Base-by-base conservation (phyloP, 2,888 invertebrate genomes). In the Hirtodrosophila histrioides region DNA sequence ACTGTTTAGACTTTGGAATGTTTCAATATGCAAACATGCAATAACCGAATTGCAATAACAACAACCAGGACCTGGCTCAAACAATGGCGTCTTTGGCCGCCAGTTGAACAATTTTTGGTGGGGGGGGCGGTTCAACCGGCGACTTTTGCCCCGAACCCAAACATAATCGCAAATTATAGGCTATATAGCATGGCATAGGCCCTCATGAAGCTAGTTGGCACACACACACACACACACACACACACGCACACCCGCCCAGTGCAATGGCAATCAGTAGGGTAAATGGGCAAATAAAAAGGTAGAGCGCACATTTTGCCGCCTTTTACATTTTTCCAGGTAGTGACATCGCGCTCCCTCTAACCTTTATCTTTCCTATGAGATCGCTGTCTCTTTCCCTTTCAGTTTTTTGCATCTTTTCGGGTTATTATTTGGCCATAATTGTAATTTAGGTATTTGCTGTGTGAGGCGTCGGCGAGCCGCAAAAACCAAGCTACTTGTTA, bases 91-190 rank as follows among this genome's bases (percentile, higher is more conserved):
- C 68, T 61, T 66, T 55, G 35, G 46, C 23, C 68, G 45, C 33
- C 61, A 39, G 58, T 41, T 58, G 45, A 48, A 62, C 61, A 45
- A 63, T 56, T 61, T 27, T 17, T 17, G 1, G 37, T 36, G 31
- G 43, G 11, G 35, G 49, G 36, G n/a, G n/a, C n/a, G n/a, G n/a
- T n/a, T n/a, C n/a, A 41, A 31, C 49, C 44, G 53, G 53, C 40
- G 39, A 31, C 58, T 27, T 37, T 57, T 40, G 57, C 29, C 37
- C 11, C 53, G 65, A 66, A 65, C 84, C 81, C 73, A 64, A 82
- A 83, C 86, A 84, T 84, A 84, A 84, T 85, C 84, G 84, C 84
- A 84, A 84, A 84, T 85, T 84, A 85, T 83, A 83, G 86, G 84
- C 69, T 85, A 71, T 71, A 79, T 86, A 67, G 78, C 81, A 64